Evolutionary conservation across 2,113 vertebrate species (phyloP).

Genomic region (Bostrychus sinensis): DNA sequence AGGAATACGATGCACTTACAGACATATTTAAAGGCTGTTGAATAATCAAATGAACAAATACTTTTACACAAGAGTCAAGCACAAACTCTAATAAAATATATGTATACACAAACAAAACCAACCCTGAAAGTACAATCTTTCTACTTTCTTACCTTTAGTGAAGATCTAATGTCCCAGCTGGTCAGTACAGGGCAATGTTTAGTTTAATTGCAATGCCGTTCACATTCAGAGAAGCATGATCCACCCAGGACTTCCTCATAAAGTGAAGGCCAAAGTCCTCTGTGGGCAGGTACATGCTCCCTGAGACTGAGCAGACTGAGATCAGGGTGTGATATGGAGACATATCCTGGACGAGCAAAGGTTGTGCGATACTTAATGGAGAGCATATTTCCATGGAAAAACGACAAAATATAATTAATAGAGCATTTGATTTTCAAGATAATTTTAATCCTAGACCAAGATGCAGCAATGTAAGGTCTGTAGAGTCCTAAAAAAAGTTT

Average conservation of each 20-base stretch:
- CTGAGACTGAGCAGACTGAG: conserved; percentile 1
- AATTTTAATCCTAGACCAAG: no score
- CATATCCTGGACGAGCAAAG: conserved; percentile 48
- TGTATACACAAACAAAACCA: not conserved
- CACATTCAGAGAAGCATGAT: not conserved
- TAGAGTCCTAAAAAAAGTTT: no score
- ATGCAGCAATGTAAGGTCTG: no score
- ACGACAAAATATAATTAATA: not conserved
- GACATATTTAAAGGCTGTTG: no score
- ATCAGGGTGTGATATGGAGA: conserved; percentile 36
- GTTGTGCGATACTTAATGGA: no score
- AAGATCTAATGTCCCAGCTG: not conserved
- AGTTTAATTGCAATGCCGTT: not conserved
- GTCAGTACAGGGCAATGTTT: not conserved
- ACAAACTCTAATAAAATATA: no score
- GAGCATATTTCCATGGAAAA: not conserved
- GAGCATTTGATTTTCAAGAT: no score
- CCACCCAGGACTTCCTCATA: conserved; percentile 48
- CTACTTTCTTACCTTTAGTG: not conserved
- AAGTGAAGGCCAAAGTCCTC: conserved; percentile 65
- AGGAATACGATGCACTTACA: no score
- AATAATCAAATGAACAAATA: no score
- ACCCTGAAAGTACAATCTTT: not conserved
- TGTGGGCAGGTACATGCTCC: not conserved
- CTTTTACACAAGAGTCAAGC: no score